Evolutionary conservation across 2,113 vertebrate genomes (phyloP), one percentile per base, ranked within the genome.

Genomic region (Gavia stellata): DNA sequence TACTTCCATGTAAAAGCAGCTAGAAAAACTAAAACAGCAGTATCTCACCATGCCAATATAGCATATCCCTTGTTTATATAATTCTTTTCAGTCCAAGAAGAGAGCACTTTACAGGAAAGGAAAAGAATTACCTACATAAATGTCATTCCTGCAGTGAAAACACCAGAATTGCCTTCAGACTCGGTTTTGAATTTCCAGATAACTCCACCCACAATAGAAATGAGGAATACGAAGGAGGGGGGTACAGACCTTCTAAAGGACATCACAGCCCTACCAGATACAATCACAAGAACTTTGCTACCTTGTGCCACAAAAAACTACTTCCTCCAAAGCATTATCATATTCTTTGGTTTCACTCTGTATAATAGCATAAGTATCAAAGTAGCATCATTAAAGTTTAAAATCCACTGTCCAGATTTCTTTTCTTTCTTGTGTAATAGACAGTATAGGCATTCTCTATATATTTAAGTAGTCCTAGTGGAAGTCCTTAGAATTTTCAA

Each of bases 191-290:
- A 53, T 44, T 70, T 61, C 17, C 50, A 40, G 5, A 2, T 34
- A 70, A 62, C n/a, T 67, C 28, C 40, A n/a, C 3, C 3, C 40
- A 40, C 12, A 53, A 72, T 7, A 65, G 18, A 94, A 50, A 63
- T 11, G 8, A 84, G 6, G 14, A 62, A 53, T 12, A 26, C 0
- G 2, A 31, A 38, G 9, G 5, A 26, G 7, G 14, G 0, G 5
- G 9, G 3, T 4, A 65, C 5, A 52, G 47, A 53, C 33, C 11
- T 50, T 53, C 47, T n/a, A 38, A 14, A 63, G 25, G 14, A 44
- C 1, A 1, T 25, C 36, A 66, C 55, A 78, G 12, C 28, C 40
- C 31, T 56, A 52, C 7, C 7, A 61, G 29, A 52, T 7, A 62
- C 0, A 61, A 87, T 24, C 24, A 28, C 40, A 84, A 61, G 34